Percentiles rank a stretch among this genome's conserved stretches.
Conservation (phyloP, 2,113 vertebrate species). For the Istiophorus platypterus region DNA sequence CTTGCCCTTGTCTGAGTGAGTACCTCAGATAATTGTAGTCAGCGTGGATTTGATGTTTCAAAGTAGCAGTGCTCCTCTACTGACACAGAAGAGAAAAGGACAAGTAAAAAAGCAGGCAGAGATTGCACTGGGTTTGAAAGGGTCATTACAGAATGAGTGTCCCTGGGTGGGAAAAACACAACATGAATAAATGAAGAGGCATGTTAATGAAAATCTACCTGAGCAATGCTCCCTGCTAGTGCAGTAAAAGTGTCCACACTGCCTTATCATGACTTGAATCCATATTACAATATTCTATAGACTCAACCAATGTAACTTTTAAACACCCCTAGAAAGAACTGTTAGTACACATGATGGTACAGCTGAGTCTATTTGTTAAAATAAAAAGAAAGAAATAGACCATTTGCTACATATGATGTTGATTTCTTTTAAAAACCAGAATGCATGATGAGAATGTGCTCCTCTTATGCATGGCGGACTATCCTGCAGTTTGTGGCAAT, state of each 20-base stretch:
- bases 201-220: constrained; percentile 30
- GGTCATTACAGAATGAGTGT: constrained; percentile 34
- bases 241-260: not conserved
- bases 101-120: not conserved
- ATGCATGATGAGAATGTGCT: not conserved
- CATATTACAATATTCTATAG: not conserved
- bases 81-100: constrained; percentile 2
- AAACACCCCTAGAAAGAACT: not conserved
- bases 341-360: not conserved
- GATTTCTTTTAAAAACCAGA: not conserved
- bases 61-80: not conserved
- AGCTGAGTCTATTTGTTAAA: not conserved
- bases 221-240: not conserved
- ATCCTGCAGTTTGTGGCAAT: not conserved
- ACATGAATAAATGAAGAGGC: constrained; percentile 44
- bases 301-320: not conserved
- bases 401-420: not conserved
- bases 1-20: not conserved
- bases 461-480: not conserved
- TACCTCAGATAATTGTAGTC: constrained; percentile 19
- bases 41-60: not conserved
- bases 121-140: constrained; percentile 10
- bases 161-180: constrained; percentile 23
- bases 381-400: not conserved
- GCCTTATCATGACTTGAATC: not conserved